Conservation (phyloP, 1,140 invertebrate species). For the Drosophila arawakana region DNA sequence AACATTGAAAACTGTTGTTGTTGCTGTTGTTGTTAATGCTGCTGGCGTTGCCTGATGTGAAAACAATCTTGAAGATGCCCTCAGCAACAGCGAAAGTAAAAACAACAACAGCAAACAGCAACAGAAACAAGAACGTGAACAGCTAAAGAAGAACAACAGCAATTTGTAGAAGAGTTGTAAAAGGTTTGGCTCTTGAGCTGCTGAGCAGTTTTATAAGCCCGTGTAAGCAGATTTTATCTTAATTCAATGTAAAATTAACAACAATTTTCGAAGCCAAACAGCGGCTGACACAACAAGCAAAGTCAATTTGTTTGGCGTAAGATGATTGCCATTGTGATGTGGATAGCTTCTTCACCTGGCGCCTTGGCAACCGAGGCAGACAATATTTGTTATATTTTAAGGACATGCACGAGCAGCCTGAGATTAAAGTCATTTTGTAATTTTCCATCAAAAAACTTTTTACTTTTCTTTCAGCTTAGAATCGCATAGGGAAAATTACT, state of each 20-base stretch:
- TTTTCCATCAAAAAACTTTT: too few species aligned
- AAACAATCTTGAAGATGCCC: constrained; percentile 66
- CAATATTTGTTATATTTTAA: background rate
- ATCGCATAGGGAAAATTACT: too few species aligned
- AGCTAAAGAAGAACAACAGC: constrained; percentile 22
- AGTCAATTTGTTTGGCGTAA: constrained; percentile 69
- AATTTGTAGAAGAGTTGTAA: constrained; percentile 31
- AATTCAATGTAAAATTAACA: constrained; percentile 78
- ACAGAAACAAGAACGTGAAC: background rate
- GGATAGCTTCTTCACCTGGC: constrained; percentile 28
- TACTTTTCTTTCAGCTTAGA: too few species aligned
- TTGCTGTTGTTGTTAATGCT: constrained; percentile 37
- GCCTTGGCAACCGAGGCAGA: background rate
- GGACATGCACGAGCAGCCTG: background rate
- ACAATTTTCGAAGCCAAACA: constrained; percentile 68
- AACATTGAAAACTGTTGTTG: constrained; percentile 29
- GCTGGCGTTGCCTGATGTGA: constrained; percentile 54
- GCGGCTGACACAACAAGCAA: constrained; percentile 69
- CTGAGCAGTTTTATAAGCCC: constrained; percentile 72
- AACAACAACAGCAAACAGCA: constrained; percentile 2
- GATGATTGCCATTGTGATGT: constrained; percentile 38
- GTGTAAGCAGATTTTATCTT: constrained; percentile 79
- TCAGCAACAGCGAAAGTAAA: constrained; percentile 20
- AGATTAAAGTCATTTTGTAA: constrained; percentile 1
- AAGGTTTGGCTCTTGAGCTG: constrained; percentile 8